These are phyloP conservation scores for Sitobion miscanthi DNA, from an alignment of 1,140 invertebrate genomes.

Conservation along the genomic window DNA sequence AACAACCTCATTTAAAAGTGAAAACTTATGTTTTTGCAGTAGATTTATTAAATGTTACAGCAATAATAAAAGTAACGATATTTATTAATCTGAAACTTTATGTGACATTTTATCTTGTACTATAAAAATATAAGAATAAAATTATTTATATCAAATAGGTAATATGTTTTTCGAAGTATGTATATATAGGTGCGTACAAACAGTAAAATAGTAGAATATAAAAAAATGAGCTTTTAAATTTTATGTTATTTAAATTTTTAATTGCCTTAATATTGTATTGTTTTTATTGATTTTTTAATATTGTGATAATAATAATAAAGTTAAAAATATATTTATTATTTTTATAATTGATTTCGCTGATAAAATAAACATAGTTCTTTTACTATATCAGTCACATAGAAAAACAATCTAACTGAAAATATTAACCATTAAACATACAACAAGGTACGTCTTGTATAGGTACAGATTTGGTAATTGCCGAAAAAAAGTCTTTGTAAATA, in stretches of 20 bases:
- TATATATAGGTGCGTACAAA: neutral
- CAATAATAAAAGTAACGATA: conserved; percentile 30
- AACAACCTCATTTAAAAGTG: neutral
- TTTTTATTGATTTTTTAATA: neutral
- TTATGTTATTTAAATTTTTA: neutral
- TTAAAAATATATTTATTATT: neutral
- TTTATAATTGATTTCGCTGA: neutral
- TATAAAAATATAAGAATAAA: conserved; percentile 39
- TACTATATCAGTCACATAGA: no score
- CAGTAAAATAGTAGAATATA: neutral
- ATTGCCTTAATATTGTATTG: neutral
- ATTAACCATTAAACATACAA: no score
- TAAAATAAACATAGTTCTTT: neutral
- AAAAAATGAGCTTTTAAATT: neutral
- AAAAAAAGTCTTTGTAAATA: neutral
- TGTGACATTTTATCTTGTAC: neutral
- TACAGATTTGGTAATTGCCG: no score
- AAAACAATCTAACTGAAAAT: no score
- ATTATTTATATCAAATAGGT: neutral
- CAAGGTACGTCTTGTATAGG: no score
- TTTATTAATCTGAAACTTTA: conserved; percentile 29
- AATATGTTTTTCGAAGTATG: neutral
- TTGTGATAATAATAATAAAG: neutral
- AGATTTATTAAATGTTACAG: neutral
- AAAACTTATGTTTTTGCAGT: neutral